Base-by-base conservation (phyloP, 2,797 vertebrate species). In the Sphenopsis melanotis region DNA sequence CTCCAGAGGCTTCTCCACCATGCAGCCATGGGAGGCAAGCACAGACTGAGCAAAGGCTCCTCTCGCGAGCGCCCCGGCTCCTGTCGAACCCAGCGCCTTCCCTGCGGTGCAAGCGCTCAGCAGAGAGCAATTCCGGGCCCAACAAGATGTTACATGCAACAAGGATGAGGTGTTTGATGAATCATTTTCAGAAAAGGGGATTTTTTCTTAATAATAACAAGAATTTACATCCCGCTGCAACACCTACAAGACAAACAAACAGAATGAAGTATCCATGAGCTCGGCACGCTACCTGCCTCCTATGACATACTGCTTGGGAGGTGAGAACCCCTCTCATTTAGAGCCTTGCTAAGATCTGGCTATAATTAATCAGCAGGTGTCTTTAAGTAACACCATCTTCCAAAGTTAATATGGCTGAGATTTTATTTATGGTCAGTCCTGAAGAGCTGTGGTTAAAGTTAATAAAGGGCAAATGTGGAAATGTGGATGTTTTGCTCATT, bases 181-280 rank as follows among this genome's bases (percentile, higher is more conserved):
- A 93, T 90, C 68, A 68, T 46, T 91, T 78, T 59, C 59, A 88
- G 42, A 78, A 79, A 86, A 75, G 60, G 78, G 83, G 66, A 59
- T 56, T 75, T 83, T 61, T 60, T 78, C 56, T 37, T 55, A 36
- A 88, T 80, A 95, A 81, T 41, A 88, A 41, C 70, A 47, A 71
- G 66, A 66, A 78, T 84, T 88, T 65, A 78, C 69, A 20, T 69
- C 74, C 55, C 15, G 0, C 84, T 90, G 76, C 91, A 96, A 89
- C 90, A 87, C 71, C 92, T 95, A 93, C 36, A 76, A 90, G 92
- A 95, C 86, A 90, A 85, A 93, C 87, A 92, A 76, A 88, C 37
- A 78, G 57, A 36, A 15, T 1, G 3, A 81, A 37, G 14, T 7
- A 10, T 15, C 47, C 2, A 0, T 8, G 61, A 77, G 72, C 69